Conservation (phyloP, 2,888 invertebrate species). For the Synanthedon vespiformis region DNA sequence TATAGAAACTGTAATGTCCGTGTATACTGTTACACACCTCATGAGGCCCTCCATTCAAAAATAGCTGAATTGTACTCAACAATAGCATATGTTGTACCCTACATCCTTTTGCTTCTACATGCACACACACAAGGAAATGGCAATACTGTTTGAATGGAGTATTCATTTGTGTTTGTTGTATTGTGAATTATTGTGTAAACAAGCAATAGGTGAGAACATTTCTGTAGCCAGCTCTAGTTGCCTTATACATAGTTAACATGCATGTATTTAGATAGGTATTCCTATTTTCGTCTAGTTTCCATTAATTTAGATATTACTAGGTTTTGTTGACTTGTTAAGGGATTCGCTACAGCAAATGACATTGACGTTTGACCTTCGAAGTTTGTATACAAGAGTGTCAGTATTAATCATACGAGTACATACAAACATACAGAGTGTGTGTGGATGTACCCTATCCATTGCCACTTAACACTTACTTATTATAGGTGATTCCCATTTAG, state of each 20-base stretch:
- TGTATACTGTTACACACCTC: conserved; percentile 2
- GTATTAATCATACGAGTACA: no score
- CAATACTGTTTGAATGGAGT: not conserved
- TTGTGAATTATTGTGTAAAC: not conserved
- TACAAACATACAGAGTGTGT: no score
- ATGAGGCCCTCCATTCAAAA: conserved; percentile 5
- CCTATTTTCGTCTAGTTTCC: no score
- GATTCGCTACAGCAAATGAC: no score
- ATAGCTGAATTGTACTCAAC: conserved; percentile 4
- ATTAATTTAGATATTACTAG: no score
- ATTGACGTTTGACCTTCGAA: no score
- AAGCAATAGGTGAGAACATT: not conserved
- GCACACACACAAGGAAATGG: not conserved
- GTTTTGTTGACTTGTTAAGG: no score
- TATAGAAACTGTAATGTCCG: not conserved
- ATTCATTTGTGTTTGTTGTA: not conserved
- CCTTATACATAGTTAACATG: not conserved
- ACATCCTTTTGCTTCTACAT: not conserved
- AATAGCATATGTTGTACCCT: conserved; percentile 2
- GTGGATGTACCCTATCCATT: no score
- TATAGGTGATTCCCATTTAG: no score
- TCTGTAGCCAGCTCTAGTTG: not conserved
- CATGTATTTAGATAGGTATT: not conserved
- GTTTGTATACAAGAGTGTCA: no score
- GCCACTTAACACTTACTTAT: no score